Base-by-base conservation (phyloP, 2,797 vertebrate genomes). In the Sibirionetta formosa region DNA sequence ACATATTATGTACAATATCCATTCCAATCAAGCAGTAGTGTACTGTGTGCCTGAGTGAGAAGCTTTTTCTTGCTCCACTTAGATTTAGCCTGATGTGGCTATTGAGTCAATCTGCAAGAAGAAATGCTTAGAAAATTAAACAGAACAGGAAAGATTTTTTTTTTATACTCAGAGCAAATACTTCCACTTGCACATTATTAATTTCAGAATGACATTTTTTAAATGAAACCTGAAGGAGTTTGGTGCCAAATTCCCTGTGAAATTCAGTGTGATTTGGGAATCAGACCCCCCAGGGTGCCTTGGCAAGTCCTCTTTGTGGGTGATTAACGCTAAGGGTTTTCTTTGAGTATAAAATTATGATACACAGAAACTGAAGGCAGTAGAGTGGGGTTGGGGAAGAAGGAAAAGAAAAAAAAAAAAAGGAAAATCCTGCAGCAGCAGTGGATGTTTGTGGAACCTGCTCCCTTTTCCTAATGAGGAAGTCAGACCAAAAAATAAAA, bases 1-100 rank as follows among this genome's bases (percentile, higher is more conserved):
- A 98, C 98, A 93, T 98, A 98, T 98, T 98, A 98, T 98, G 96
- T 98, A 98, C 98, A 98, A 98, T 98, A 98, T 97, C 98, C 94
- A 97, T 98, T 98, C 97, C 98, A 98, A 98, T 98, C 97, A 98
- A 97, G 97, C 94, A 83, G 97, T 90, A 97, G 96, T 97, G 93
- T 86, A 90, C 97, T 89, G 91, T 97, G 93, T 95, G 97, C 92
- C 95, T 97, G 97, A 98, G 98, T 97, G 97, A 97, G 97, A 89
- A 97, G 95, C 97, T 97, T 96, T 89, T 97, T 98, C 97, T 97
- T 97, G 92, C 96, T 97, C 96, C 85, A 78, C 96, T 97, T 97
- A 96, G 91, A 86, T 97, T 97, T 98, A 96, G 94, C 94, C 96
- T 97, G 97, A 96, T 98, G 97, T 96, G 94, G 97, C 98, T 97